Base-by-base conservation (phyloP, 1,140 invertebrate species). In the Ceratosolen fusciceps region DNA sequence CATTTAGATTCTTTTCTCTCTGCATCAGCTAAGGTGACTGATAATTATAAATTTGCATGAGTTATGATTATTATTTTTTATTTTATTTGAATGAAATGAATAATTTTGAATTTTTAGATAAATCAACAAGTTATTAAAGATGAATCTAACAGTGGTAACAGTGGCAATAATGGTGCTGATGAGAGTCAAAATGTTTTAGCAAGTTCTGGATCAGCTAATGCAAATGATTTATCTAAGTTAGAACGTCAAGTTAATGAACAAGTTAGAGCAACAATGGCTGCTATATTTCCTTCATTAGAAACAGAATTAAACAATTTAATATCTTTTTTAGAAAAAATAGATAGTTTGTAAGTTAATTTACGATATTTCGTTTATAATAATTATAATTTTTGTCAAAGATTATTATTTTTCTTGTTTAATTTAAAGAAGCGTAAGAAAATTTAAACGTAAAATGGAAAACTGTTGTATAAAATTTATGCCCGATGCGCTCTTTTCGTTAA, bases 211-310 rank as follows among this genome's bases (percentile, higher is more conserved):
- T 89, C 89, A 54, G 85, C 70, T 83, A 39, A 88, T 85, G 60
- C 88, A 85, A 56, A 86, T 85, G 52, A 91, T 10, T 92, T 92
- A 78, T 93, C 93, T 86, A 93, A 92, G 87, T 91, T 93, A 43
- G 93, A 94, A 86, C 92, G 93, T 84, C 92, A 94, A 87, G 92
- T 95, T 49, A 94, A 95, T 83, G 94, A 95, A 87, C 95, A 96
- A 90, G 93, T 96, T 67, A 90, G 95, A 49, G 93, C 93, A 79
- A 95, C 97, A 91, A 98, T 98, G 96, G 93, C 92, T 72, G 95
- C 94, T 79, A 92, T 98, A 84, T 98, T 98, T 91, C 93, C 94
- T 0, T 93, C 93, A 80, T 91, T 99, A 14, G 97, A 98, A 91
- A 91, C 92, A 4, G 97, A 98, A 89, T 90, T 99, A 47, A 93